Base-by-base conservation (phyloP, 2,797 vertebrate genomes). In the Gobionotothen gibberifrons region DNA sequence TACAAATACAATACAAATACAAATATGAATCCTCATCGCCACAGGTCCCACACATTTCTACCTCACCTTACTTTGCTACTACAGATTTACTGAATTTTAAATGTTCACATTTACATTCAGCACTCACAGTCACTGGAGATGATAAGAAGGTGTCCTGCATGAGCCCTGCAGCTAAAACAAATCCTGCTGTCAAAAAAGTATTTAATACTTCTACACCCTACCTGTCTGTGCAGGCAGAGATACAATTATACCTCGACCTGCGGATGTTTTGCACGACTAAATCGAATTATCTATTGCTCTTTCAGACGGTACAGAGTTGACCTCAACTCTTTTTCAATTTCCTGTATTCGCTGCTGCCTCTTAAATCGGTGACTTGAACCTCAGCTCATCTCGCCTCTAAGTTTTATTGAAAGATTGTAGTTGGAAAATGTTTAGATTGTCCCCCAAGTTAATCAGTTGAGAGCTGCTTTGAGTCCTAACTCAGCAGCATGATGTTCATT, bases 101-200 rank as follows among this genome's bases (percentile, higher is more conserved):
- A 26, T 26, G 29, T 66, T 66, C 54, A 36, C 32, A 65, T 65
- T 51, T 46, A 69, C 73, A 74, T 44, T 40, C 74, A 65, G 52
- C 60, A 62, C 56, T 44, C 59, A 39, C 36, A 49, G 47, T 49
- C 44, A 52, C 60, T 2, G 1, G 52, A 73, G 57, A 68, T 0
- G 17, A 21, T 5, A 42, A 5, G 40, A 66, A 56, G 56, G 68
- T 3, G 22, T 68, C 62, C 72, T 26, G 36, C 62, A 57, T 13
- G 1, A 76, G 56, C 81, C 78, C 67, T 67, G 81, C 71, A 62
- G 83, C 79, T 74, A 67, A 72, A 82, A 64, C 66, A 78, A 16
- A 76, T 59, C 69, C 78, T 61, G 74, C 76, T 76, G 83, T 86
- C 62, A 73, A 57, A 72, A 9, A 72, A 62, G 46, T 54, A 71